phyloP scores from a whole-genome alignment of 30 jellyfish, hydroid and myxozoan genomes.

The Aurelia sp. region DNA sequence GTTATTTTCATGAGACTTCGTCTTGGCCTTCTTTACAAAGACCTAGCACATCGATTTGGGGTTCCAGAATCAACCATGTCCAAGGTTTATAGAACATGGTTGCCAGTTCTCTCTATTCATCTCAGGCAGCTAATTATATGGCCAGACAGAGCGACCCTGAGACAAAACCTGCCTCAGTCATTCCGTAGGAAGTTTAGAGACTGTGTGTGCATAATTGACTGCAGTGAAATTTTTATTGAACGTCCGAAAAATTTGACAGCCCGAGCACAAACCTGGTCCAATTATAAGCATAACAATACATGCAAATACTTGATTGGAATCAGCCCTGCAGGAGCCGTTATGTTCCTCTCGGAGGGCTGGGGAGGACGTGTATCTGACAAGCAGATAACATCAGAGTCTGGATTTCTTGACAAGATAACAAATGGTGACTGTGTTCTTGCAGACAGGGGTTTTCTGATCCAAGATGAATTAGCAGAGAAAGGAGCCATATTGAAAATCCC shows the following conservation, averaged over 20 bases:
- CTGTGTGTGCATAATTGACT: constrained; percentile 34
- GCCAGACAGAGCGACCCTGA: constrained; percentile 46
- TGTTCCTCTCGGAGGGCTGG: constrained; percentile 64
- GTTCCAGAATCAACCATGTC: constrained; percentile 35
- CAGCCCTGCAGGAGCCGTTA: constrained; percentile 50
- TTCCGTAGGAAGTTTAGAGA: constrained; percentile 36
- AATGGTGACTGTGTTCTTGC: constrained; percentile 68
- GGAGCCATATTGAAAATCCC: constrained; percentile 73
- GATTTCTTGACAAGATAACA: constrained; percentile 45
- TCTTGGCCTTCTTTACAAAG: constrained; percentile 38
- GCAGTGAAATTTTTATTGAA: constrained; percentile 56
- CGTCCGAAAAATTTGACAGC: constrained; percentile 43
- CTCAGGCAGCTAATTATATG: constrained; percentile 23
- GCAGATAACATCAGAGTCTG: constrained; percentile 42
- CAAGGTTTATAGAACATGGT: constrained; percentile 39
- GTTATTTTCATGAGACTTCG: constrained; percentile 38
- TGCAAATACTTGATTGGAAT: constrained; percentile 37
- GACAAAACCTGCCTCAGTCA: constrained; percentile 30
- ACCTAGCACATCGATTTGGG: constrained; percentile 29
- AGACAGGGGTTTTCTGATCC: constrained; percentile 63
- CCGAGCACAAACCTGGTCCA: constrained; percentile 51
- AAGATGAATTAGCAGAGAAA: constrained; percentile 54
- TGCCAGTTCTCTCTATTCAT: constrained; percentile 26
- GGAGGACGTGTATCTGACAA: constrained; percentile 67
- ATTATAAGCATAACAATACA: constrained; percentile 33